Conservation (phyloP, 2,113 vertebrate genomes). For the Ia io region DNA sequence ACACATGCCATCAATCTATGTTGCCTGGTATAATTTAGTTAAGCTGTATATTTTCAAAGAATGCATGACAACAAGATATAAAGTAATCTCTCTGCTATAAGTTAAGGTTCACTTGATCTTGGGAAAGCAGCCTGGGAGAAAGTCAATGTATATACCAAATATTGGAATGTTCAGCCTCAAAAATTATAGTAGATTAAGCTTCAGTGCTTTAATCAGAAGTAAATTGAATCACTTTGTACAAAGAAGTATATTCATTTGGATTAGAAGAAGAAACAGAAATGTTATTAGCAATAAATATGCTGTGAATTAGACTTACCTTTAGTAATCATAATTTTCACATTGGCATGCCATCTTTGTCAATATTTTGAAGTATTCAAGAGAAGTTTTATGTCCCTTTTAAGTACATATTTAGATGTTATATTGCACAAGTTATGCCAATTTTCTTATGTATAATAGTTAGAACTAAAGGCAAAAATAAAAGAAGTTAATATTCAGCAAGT, state of each 20-base stretch:
- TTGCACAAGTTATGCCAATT: background rate
- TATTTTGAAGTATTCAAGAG: conserved; percentile 8
- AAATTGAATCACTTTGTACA: background rate
- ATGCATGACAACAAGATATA: background rate
- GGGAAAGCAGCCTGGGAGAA: background rate
- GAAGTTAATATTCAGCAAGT: background rate
- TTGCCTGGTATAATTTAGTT: background rate
- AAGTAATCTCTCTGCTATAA: background rate
- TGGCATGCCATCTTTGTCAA: background rate
- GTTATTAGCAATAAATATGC: background rate
- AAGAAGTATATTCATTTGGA: background rate
- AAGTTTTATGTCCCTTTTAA: background rate
- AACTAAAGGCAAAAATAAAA: background rate
- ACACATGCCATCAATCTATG: background rate
- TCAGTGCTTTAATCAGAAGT: background rate
- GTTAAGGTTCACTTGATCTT: background rate
- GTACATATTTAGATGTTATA: background rate
- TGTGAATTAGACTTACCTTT: background rate
- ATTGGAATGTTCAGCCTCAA: background rate
- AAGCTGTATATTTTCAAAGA: conserved; percentile 1
- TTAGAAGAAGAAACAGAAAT: conserved; percentile 18
- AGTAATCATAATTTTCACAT: background rate
- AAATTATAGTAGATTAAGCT: background rate
- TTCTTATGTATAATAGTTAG: background rate
- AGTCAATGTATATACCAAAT: background rate